phyloP scores from a whole-genome alignment of 2,888 invertebrate genomes.

The Apomyelois bistriatella region DNA sequence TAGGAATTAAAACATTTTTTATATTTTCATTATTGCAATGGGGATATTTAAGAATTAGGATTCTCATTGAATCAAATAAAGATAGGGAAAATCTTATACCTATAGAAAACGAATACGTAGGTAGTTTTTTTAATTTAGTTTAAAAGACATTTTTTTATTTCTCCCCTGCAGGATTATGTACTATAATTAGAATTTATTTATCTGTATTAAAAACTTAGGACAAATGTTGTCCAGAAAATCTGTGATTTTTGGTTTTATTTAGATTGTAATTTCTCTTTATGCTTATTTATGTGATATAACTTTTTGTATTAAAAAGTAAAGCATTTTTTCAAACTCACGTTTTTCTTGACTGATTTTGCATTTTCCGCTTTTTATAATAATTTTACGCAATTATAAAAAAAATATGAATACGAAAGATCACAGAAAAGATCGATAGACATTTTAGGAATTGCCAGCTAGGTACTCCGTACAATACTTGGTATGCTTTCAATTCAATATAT shows the following conservation, averaged over 20 bases:
- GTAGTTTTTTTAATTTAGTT: constrained; percentile 52
- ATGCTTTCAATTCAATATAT: background rate
- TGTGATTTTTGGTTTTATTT: constrained; percentile 79
- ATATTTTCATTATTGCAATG: constrained; percentile 76
- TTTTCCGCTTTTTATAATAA: constrained; percentile 45
- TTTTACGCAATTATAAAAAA: constrained; percentile 24
- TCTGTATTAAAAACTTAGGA: constrained; percentile 57
- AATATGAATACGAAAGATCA: constrained; percentile 11
- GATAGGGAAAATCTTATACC: constrained; percentile 49
- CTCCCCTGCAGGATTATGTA: constrained; percentile 52
- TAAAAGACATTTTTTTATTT: constrained; percentile 64
- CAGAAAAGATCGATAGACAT: background rate
- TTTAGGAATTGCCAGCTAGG: constrained; percentile 13
- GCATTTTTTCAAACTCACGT: constrained; percentile 35
- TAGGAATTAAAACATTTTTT: constrained; percentile 73
- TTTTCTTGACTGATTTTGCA: constrained; percentile 56
- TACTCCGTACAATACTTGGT: constrained; percentile 23
- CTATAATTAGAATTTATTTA: constrained; percentile 65
- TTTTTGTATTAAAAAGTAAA: constrained; percentile 49
- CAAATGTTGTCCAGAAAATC: constrained; percentile 72
- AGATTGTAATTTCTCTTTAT: constrained; percentile 65
- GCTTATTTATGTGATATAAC: constrained; percentile 74
- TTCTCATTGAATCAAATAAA: constrained; percentile 45
- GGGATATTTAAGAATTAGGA: constrained; percentile 67
- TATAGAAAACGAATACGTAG: constrained; percentile 59